Percentiles rank a stretch among this genome's conserved stretches.
Evolutionary conservation across 2,797 vertebrate genomes (phyloP).

Genomic region (Holocentrus rufus): DNA sequence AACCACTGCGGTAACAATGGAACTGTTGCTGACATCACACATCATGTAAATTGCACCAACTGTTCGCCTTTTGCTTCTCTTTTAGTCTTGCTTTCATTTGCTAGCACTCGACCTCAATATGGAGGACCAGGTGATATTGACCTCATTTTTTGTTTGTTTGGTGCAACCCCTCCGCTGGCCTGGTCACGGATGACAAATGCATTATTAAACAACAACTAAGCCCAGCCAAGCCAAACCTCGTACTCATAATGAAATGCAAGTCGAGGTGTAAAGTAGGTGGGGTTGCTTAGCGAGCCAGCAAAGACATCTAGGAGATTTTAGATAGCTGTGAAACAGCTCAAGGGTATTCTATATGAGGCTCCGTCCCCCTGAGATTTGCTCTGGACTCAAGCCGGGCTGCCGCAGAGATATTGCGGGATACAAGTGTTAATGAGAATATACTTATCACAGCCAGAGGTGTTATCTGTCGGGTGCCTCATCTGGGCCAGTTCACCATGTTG

Average conservation of each 20-base stretch:
- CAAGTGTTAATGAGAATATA: conserved; percentile 84
- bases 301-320: conserved; percentile 76
- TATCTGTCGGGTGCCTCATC: conserved; percentile 69
- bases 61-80: conserved; percentile 16
- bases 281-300: conserved; percentile 63
- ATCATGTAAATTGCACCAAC: conserved; percentile 20
- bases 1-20: conserved; percentile 14
- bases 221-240: conserved; percentile 63
- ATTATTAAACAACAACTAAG: conserved; percentile 70
- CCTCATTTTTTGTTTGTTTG: conserved; percentile 71
- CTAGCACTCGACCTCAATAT: conserved; percentile 54
- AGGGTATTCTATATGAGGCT: conserved; percentile 84
- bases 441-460: conserved; percentile 77
- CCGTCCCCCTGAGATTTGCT: conserved; percentile 75
- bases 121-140: conserved; percentile 75
- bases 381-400: conserved; percentile 76
- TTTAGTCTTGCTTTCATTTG: conserved; percentile 24
- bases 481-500: conserved; percentile 54
- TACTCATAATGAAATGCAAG: conserved; percentile 67
- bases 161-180: conserved; percentile 55
- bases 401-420: conserved; percentile 76
- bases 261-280: conserved; percentile 63
- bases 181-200: conserved; percentile 75
- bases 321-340: conserved; percentile 80
- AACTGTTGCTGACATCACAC: conserved; percentile 10